Percentiles rank a stretch among this genome's conserved stretches.
phyloP scores from a whole-genome alignment of 2,113 vertebrate genomes.

The Calidris pygmaea region DNA sequence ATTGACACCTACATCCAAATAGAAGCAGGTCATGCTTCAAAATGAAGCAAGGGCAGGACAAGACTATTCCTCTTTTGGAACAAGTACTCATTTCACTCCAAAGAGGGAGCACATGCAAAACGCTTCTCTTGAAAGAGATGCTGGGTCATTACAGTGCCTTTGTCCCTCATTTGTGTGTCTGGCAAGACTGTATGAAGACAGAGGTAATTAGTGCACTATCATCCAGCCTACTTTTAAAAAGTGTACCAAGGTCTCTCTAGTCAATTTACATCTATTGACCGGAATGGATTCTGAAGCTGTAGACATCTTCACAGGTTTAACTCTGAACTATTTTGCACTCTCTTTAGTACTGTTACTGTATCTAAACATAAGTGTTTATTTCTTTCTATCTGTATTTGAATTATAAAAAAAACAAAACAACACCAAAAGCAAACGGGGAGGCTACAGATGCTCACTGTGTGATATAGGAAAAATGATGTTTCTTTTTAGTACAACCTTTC shows the following conservation, averaged over 20 bases:
- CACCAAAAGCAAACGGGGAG: background rate
- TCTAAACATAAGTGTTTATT: background rate
- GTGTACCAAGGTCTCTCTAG: background rate
- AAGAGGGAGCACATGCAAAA: background rate
- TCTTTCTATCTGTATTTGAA: background rate
- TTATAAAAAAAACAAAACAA: fast-evolving
- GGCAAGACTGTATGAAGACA: background rate
- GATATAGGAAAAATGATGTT: background rate
- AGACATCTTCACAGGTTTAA: background rate
- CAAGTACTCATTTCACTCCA: background rate
- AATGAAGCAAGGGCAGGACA: background rate
- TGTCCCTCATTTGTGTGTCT: background rate
- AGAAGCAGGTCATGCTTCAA: background rate
- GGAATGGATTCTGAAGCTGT: background rate
- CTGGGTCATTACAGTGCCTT: background rate
- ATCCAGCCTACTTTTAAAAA: background rate
- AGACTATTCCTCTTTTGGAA: background rate
- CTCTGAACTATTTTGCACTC: background rate
- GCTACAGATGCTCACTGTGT: background rate
- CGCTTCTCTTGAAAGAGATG: background rate
- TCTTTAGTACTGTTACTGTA: background rate
- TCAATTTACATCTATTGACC: background rate
- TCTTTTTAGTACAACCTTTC: background rate
- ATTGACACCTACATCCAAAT: background rate
- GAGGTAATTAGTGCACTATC: background rate